These are phyloP conservation scores for Callimorpha dominula DNA, from an alignment of 2,888 invertebrate species.

Conservation along the genomic window DNA sequence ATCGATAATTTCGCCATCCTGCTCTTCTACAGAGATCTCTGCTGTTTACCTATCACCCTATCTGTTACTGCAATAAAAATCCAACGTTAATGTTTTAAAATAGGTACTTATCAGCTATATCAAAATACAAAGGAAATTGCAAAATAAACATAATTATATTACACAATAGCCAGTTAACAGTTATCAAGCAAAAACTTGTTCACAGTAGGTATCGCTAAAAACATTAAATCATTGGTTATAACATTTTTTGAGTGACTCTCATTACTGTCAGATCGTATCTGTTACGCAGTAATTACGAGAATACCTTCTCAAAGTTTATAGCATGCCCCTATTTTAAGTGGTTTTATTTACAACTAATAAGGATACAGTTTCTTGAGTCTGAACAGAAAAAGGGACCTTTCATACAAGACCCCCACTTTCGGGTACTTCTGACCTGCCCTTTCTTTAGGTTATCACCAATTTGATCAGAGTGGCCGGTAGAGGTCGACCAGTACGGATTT, in stretches of 20 bases:
- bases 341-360: conserved; percentile 21
- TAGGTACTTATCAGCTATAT: neutral
- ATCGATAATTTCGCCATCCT: no score
- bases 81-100: neutral
- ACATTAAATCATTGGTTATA: conserved; percentile 42
- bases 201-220: conserved; percentile 29
- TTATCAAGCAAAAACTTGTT: conserved; percentile 34
- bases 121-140: neutral
- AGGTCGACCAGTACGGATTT: no score
- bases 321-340: conserved; percentile 15
- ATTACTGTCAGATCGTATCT: conserved; percentile 47
- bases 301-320: conserved; percentile 44
- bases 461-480: no score
- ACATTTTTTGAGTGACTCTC: conserved; percentile 43
- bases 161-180: conserved; percentile 32
- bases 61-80: neutral
- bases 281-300: conserved; percentile 52
- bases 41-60: no score
- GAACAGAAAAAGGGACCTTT: neutral
- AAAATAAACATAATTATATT: neutral
- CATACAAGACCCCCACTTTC: neutral
- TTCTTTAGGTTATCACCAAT: no score
- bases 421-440: no score
- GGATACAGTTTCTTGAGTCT: conserved; percentile 16
- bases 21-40: no score